Conservation (phyloP, 2,113 vertebrate genomes). For the Condylura cristata region DNA sequence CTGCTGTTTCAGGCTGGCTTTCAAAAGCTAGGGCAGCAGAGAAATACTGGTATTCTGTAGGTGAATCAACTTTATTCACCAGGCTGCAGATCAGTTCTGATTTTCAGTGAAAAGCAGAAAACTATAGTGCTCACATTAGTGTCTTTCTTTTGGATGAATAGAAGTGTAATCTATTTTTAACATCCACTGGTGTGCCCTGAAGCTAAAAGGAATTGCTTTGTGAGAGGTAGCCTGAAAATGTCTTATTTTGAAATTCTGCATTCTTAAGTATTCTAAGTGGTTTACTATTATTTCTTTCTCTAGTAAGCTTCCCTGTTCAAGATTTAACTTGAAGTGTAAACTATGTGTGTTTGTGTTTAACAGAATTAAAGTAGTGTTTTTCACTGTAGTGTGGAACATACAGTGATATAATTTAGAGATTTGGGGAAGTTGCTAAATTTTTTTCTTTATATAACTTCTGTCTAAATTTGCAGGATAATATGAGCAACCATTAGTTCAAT, state of each 20-base stretch:
- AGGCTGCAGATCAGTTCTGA: constrained; percentile 69
- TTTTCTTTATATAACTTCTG: constrained; percentile 38
- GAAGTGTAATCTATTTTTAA: constrained; percentile 81
- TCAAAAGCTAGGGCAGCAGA: constrained; percentile 76
- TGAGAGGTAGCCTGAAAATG: constrained; percentile 69
- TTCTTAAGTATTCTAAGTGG: constrained; percentile 20
- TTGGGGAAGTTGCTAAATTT: background rate
- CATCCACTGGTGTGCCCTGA: constrained; percentile 74
- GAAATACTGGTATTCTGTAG: constrained; percentile 69
- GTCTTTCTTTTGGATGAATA: constrained; percentile 75
- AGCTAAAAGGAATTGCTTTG: constrained; percentile 62
- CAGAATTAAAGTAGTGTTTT: background rate
- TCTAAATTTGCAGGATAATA: background rate
- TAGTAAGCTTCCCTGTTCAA: background rate
- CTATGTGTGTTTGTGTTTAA: background rate
- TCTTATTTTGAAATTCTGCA: constrained; percentile 53
- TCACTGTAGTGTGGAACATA: background rate
- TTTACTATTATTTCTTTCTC: constrained; percentile 41
- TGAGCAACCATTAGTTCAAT: background rate
- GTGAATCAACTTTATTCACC: constrained; percentile 78
- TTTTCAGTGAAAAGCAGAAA: constrained; percentile 72
- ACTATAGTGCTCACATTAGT: constrained; percentile 46
- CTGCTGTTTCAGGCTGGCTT: constrained; percentile 80
- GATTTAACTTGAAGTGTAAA: background rate
- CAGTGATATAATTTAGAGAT: background rate